Conservation (phyloP, 2,113 vertebrate genomes). For the Nannospalax galili region DNA sequence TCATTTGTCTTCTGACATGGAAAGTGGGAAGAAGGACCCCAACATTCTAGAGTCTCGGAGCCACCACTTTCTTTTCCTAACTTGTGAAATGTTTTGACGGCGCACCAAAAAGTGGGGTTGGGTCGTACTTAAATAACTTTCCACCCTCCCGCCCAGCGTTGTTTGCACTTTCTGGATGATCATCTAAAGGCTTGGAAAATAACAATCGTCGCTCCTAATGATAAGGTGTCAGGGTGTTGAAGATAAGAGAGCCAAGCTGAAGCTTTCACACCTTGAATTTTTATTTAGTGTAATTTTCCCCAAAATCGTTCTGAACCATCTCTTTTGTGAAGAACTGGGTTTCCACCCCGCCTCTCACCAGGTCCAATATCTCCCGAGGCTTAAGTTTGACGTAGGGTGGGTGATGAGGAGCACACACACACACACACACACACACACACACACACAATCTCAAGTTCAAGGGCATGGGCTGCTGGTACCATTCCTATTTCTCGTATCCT, state of each 20-base stretch:
- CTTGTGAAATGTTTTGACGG: constrained; percentile 80
- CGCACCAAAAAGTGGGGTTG: constrained; percentile 69
- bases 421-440: too few relatives aligned
- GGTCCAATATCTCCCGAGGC: constrained; percentile 77
- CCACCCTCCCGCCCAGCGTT: constrained; percentile 78
- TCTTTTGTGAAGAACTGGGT: constrained; percentile 64
- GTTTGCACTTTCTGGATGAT: constrained; percentile 82
- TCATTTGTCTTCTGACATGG: constrained; percentile 82
- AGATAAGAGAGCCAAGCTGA: constrained; percentile 83
- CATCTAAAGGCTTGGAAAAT: constrained; percentile 81
- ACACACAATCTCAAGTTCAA: constrained; percentile 81
- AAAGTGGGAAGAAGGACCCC: constrained; percentile 64
- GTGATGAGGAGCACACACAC: background rate
- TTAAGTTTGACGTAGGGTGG: constrained; percentile 68
- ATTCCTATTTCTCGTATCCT: constrained; percentile 79
- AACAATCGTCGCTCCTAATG: constrained; percentile 85
- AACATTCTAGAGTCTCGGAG: constrained; percentile 79
- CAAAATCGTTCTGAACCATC: constrained; percentile 76
- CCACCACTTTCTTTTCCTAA: constrained; percentile 80
- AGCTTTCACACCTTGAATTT: constrained; percentile 83
- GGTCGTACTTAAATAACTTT: constrained; percentile 84
- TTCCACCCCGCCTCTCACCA: constrained; percentile 17
- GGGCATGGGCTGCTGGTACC: constrained; percentile 82
- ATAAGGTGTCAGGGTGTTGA: constrained; percentile 86
- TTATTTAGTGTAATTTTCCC: constrained; percentile 79